Evolutionary conservation across 2,797 vertebrate species (phyloP), one percentile per base, ranked within the genome.

Genomic region (Cephalopachus bancanus): DNA sequence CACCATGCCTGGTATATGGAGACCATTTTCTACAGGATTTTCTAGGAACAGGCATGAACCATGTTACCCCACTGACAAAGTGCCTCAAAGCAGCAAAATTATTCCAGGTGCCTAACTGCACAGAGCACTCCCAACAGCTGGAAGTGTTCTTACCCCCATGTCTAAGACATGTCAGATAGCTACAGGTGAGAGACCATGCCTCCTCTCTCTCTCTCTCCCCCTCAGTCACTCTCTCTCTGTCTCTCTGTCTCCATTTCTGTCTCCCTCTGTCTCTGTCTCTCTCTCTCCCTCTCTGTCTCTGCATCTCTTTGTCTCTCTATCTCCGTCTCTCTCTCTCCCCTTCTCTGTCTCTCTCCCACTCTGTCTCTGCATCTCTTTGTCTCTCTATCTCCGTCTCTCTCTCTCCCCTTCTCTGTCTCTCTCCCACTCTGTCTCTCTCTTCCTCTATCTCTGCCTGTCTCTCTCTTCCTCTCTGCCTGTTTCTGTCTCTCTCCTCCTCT

Each of bases 331-430:
- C 57, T 12, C 55, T 0, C 5, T 16, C 5, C 15, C 17, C 2
- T 19, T 0, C 17, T 15, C 57, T 59, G 5, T 20, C 57, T 7
- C 57, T 2, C 19, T 10, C 20, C 22, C 20, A 5, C 1, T 7
- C 44, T 2, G 6, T 0, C 57, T 6, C 1, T 20, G 16, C 0
- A n/a, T n/a, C 17, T 59, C 57, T 7, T 5, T 19, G 37, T 0
- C 57, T 16, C 5, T 5, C 14, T 4, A n/a, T n/a, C n/a, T 3
- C 16, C 57, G n/a, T 0, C 57, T 12, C 57, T 59, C 3, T 20
- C 57, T 7, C 57, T 2, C 19, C 3, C 20, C 22, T 6, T 16
- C 1, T 7, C 20, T 8, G 1, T n/a, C n/a, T n/a, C n/a, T n/a
- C n/a, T 59, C 15, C 6, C 57, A 4, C 57, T 7, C 4, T 7